Evolutionary conservation across 1,140 invertebrate genomes (phyloP).

Genomic region (Ips nitidus): DNA sequence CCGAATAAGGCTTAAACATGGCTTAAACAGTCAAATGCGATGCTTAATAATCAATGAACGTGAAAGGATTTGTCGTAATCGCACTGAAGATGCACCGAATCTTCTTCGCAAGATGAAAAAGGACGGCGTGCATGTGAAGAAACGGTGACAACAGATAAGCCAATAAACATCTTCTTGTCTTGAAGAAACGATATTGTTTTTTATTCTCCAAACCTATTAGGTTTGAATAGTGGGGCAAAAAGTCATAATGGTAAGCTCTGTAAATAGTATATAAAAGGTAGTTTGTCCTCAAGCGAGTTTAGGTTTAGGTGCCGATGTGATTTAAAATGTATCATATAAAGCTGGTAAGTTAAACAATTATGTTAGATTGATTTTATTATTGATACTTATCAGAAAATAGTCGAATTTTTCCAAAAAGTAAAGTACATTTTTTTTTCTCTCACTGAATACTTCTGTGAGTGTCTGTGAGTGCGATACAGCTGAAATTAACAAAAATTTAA

Average conservation of each 20-base stretch:
- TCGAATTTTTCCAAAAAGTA: too few relatives aligned
- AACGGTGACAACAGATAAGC: constrained; percentile 6
- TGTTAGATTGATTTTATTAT: neutral
- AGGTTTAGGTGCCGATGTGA: constrained; percentile 8
- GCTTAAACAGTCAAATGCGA: too few relatives aligned
- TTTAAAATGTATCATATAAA: constrained; percentile 23
- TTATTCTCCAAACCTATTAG: constrained; percentile 20
- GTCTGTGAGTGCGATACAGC: too few relatives aligned
- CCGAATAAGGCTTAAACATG: too few relatives aligned
- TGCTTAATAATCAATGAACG: too few relatives aligned
- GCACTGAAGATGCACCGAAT: too few relatives aligned
- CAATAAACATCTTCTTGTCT: constrained; percentile 17
- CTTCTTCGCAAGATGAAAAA: too few relatives aligned
- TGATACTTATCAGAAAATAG: neutral
- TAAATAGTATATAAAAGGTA: constrained; percentile 28
- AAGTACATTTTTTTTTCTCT: too few relatives aligned
- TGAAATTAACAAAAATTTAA: too few relatives aligned
- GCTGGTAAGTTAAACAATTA: constrained; percentile 23
- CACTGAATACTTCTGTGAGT: too few relatives aligned
- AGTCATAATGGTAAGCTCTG: constrained; percentile 5
- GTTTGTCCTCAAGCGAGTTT: constrained; percentile 12
- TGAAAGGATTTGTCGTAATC: too few relatives aligned
- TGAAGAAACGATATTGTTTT: constrained; percentile 9
- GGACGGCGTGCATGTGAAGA: too few relatives aligned
- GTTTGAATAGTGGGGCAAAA: constrained; percentile 23